Percentiles rank a stretch among this genome's conserved stretches.
These are phyloP conservation scores for Cataglyphis livida DNA, from an alignment of 2,888 invertebrate genomes.

Conservation along the genomic window DNA sequence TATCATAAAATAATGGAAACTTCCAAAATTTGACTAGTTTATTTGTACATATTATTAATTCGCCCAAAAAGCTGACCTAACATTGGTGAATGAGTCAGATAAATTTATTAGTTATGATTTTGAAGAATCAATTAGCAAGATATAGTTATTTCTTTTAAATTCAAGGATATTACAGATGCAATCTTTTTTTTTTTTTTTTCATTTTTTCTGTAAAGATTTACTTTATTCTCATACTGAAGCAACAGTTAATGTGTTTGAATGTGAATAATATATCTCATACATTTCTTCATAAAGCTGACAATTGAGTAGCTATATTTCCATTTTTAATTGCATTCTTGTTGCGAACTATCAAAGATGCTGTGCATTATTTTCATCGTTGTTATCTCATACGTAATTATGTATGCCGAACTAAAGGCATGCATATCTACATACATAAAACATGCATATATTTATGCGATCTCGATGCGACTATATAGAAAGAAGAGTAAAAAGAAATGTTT, in stretches of 20 bases:
- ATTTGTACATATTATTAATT: not conserved
- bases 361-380: slow-evolving; percentile 5
- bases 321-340: slow-evolving; percentile 5
- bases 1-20: not conserved
- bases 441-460: slow-evolving; percentile 27
- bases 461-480: slow-evolving; percentile 13
- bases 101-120: not conserved
- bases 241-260: not conserved
- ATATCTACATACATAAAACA: not conserved
- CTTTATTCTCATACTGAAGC: not conserved
- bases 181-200: not conserved
- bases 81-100: not conserved
- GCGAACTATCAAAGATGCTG: slow-evolving; percentile 48
- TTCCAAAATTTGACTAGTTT: not conserved
- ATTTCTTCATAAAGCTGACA: not conserved
- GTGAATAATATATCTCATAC: not conserved
- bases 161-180: not conserved
- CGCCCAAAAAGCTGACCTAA: not conserved
- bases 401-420: not conserved
- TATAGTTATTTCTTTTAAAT: not conserved
- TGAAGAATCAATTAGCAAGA: not conserved
- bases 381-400: slow-evolving; percentile 53
- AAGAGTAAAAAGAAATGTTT: slow-evolving; percentile 50
- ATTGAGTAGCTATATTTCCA: not conserved
- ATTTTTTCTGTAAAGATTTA: not conserved